phyloP scores from a whole-genome alignment of 2,888 invertebrate genomes.

The Eutolmus rufibarbis region DNA sequence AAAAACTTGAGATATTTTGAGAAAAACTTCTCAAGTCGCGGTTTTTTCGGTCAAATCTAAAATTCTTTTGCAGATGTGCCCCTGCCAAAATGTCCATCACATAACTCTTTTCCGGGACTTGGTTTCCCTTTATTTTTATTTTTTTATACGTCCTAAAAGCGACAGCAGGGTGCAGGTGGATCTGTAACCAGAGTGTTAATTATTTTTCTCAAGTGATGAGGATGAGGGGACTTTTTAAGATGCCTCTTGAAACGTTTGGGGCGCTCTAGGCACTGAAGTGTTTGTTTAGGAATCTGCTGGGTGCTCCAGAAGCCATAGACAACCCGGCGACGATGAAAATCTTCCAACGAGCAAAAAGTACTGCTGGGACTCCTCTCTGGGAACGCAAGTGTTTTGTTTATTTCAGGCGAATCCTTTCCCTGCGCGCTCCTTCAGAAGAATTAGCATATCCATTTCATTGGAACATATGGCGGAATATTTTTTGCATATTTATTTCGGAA shows the following conservation, averaged over 20 bases:
- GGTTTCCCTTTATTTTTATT: not conserved
- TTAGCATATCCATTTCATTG: not conserved
- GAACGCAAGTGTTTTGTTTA: not conserved
- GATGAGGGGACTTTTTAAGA: not conserved
- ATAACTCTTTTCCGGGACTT: conserved; percentile 12
- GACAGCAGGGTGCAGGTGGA: not conserved
- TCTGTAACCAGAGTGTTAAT: not conserved
- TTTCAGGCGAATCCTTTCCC: not conserved
- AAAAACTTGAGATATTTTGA: not conserved
- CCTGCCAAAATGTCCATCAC: conserved; percentile 11
- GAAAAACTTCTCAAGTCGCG: not conserved
- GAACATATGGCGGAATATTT: not conserved
- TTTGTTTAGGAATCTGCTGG: not conserved
- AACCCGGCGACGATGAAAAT: not conserved
- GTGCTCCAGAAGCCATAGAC: not conserved
- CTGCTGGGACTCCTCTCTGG: not conserved
- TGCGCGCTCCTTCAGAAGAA: not conserved
- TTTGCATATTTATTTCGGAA: not conserved
- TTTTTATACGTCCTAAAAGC: not conserved
- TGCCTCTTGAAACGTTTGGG: not conserved
- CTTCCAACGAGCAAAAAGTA: not conserved
- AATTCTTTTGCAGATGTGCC: not conserved
- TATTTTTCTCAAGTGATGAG: not conserved
- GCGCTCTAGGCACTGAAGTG: not conserved
- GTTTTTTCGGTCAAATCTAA: not conserved